Evolutionary conservation across 2,113 vertebrate species (phyloP), one percentile per base, ranked within the genome.

Genomic region (Gymnobelideus leadbeateri): DNA sequence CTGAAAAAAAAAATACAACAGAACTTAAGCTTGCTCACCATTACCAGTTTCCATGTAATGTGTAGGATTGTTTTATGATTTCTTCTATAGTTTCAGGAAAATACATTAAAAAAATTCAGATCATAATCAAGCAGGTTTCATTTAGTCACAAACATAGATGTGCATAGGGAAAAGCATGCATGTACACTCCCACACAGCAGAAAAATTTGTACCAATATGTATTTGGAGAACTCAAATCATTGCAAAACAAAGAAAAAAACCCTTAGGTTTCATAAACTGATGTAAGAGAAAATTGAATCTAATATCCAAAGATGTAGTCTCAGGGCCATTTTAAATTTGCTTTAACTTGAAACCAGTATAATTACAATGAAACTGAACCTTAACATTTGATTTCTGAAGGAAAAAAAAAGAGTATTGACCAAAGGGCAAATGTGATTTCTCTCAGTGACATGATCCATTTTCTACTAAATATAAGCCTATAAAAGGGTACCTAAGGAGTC

Each of bases 351-450:
- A 93, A 55, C 93, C 52, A 97, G 24, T 95, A 90, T 96, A 97
- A 97, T 96, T 96, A 97, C 47, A 97, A 25, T 68, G 91, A 92
- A 96, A 98, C 25, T 95, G 89, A 92, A 57, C 9, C 93, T 96
- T 47, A 94, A 55, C 9, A 91, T 52, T 91, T 93, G 26, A 47
- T 91, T 97, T 94, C 95, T 92, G 89, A 97, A 97, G 93, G 9
- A 94, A 43, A 84, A 84, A 77, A 77, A 77, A 19, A 77, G 43
- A 8, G 21, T 94, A 92, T 0, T 95, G 91, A 97, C 28, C 54
- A 95, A 96, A 97, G 54, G 84, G 91, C 61, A 98, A 97, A 54
- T 1, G 0, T 47, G 51, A 96, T 97, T 91, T 96, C 94, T 97
- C 51, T 96, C 92, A 93, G 89, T 95, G 91, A 93, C 50, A 84